Base-by-base conservation (phyloP, 2,888 invertebrate species). In the Rutpela maculata region DNA sequence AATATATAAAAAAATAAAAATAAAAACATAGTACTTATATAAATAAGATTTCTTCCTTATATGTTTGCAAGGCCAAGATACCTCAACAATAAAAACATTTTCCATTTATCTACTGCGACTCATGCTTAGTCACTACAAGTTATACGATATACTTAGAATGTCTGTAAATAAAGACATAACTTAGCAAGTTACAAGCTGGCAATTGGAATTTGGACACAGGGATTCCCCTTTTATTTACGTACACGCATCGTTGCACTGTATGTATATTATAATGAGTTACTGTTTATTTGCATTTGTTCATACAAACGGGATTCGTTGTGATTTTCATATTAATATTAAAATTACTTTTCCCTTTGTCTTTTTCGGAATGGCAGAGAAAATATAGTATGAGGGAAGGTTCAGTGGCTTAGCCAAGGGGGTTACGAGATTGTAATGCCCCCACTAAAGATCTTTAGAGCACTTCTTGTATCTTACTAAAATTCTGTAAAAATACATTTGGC, bases 221-320 rank as follows among this genome's bases (percentile, higher is more conserved):
- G 62, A 62, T 26, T 62, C 31, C 62, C 62, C 62, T 62, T 31
- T 17, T 62, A 62, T 62, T 62, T 62, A 11, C 12, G 59, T 19
- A 59, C 22, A 7, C 6, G 19, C 7, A 22, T 6, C 9, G 19
- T 18, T 19, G 15, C 59, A 50, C 15, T 7, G 17, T 60, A 1
- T 26, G 22, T 60, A 60, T 7, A 12, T 50, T n/a, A n/a, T n/a
- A 3, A 7, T 50, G 11, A 50, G 15, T 50, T 1, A 2, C 3
- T 15, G 50, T 15, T 1, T 50, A 50, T 50, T 15, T 50, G 50
- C n/a, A 50, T 50, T 50, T 50, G n/a, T 50, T 50, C n/a, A 50
- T 50, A 50, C n/a, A 15, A 50, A 50, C 15, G n/a, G 50, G 12
- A 50, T 15, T 15, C 50, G 50, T 50, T 50, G 50, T 15, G 12